Percentiles rank a stretch among this genome's conserved stretches.
Conservation (phyloP, 2,888 invertebrate species). For the Ennomos fuscantarius region DNA sequence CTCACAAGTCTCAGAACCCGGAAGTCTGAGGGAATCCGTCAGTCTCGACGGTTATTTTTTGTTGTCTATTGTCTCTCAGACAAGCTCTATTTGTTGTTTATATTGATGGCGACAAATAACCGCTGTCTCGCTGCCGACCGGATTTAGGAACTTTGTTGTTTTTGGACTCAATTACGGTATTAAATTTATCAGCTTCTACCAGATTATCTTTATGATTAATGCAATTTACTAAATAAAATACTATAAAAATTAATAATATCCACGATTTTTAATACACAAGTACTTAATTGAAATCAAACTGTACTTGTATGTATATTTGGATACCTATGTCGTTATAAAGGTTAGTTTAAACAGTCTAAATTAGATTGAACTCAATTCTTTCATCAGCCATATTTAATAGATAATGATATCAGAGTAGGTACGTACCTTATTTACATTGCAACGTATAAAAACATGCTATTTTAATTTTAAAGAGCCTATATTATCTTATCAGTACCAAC, state of each 20-base stretch:
- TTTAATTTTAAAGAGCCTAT: conserved; percentile 19
- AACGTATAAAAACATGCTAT: conserved; percentile 1
- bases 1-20: conserved; percentile 47
- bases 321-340: too few species aligned
- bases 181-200: conserved; percentile 11
- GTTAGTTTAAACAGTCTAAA: too few species aligned
- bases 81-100: conserved; percentile 57
- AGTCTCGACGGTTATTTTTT: conserved; percentile 48
- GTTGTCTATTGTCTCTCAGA: conserved; percentile 51
- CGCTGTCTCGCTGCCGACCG: conserved; percentile 49
- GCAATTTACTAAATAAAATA: conserved; percentile 1
- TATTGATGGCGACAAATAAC: conserved; percentile 61
- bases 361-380: conserved; percentile 1
- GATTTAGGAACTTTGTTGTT: conserved; percentile 25
- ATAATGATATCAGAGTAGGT: background rate
- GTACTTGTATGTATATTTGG: too few species aligned
- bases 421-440: conserved; percentile 1
- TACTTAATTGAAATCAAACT: too few species aligned
- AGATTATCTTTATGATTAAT: conserved; percentile 20
- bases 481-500: conserved; percentile 42
- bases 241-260: too few species aligned
- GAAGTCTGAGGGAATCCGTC: conserved; percentile 49
- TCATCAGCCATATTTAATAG: conserved; percentile 1
- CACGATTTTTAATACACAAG: too few species aligned
- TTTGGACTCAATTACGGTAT: conserved; percentile 24